A percentile compares a stretch with the other conserved stretches of the same genome.
Conservation (phyloP, 2,888 invertebrate genomes). For the Caenorhabditis sp. region DNA sequence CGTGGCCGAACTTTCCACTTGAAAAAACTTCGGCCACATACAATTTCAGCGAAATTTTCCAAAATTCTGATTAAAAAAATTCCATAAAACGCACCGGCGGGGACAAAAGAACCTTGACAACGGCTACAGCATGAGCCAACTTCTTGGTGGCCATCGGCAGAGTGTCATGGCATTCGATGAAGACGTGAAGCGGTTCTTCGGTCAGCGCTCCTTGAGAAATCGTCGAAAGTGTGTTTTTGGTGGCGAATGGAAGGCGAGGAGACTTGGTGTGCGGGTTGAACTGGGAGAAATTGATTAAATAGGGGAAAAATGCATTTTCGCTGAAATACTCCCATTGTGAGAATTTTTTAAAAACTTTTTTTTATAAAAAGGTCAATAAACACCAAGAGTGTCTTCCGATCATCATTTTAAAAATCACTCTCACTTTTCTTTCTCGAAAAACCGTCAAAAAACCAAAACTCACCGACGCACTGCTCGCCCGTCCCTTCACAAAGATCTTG, state of each 20-base stretch:
- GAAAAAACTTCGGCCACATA: too few species aligned
- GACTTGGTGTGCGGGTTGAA: constrained; percentile 53
- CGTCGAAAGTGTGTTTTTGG: constrained; percentile 32
- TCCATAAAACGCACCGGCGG: constrained; percentile 40
- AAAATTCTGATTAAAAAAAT: too few species aligned
- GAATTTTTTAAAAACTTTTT: too few species aligned
- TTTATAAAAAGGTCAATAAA: too few species aligned
- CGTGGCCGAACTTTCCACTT: too few species aligned
- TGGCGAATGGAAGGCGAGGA: constrained; percentile 1
- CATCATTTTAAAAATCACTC: too few species aligned
- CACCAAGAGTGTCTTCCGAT: too few species aligned
- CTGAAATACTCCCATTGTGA: too few species aligned
- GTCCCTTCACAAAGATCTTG: constrained; percentile 91
- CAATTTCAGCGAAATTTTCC: neutral
- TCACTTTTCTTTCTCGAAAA: too few species aligned
- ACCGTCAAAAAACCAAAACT: too few species aligned
- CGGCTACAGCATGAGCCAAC: constrained; percentile 40
- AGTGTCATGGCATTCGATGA: constrained; percentile 52
- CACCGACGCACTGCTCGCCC: constrained; percentile 45
- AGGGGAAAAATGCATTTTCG: too few species aligned
- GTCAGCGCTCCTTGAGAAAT: constrained; percentile 54
- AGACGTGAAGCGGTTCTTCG: constrained; percentile 61
- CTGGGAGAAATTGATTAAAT: too few species aligned
- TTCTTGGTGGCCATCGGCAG: constrained; percentile 20
- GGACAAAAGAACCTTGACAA: constrained; percentile 46